Percentiles rank a stretch among this genome's conserved stretches.
Conservation (phyloP, 2,113 vertebrate genomes). For the Macquaria australasica region DNA sequence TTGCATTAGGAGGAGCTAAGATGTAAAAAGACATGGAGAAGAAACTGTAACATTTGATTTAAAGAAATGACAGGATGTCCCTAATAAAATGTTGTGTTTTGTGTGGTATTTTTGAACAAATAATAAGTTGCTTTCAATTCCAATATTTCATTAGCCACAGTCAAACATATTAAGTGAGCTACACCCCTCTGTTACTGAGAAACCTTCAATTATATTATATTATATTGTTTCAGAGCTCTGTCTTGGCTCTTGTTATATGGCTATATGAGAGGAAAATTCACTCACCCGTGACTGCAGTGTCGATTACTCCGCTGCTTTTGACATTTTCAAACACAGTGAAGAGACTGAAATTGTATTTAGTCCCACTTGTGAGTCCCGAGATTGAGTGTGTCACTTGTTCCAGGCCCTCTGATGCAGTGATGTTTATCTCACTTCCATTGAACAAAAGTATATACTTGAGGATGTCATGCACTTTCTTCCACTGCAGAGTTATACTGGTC, state of each 20-base stretch:
- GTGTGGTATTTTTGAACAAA: no score
- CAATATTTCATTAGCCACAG: neutral
- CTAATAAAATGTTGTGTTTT: no score
- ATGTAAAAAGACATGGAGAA: neutral
- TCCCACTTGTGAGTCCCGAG: neutral
- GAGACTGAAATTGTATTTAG: conserved; percentile 35
- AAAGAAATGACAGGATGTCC: no score
- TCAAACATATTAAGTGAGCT: neutral
- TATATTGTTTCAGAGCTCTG: neutral
- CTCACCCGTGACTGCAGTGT: conserved; percentile 34
- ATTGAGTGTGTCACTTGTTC: fast-evolving
- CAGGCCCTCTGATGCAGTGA: fast-evolving
- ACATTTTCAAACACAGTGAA: conserved; percentile 26
- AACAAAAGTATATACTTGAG: neutral
- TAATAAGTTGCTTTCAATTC: neutral
- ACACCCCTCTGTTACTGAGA: neutral
- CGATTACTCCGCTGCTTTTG: conserved; percentile 15
- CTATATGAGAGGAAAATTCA: neutral
- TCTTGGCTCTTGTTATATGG: neutral
- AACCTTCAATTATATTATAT: neutral
- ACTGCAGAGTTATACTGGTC: conserved; percentile 56
- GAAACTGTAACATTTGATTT: neutral
- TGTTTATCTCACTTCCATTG: fast-evolving
- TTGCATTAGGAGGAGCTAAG: neutral
- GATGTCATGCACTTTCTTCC: neutral